Base-by-base conservation (phyloP, 2,888 invertebrate genomes). In the Labia minor region DNA sequence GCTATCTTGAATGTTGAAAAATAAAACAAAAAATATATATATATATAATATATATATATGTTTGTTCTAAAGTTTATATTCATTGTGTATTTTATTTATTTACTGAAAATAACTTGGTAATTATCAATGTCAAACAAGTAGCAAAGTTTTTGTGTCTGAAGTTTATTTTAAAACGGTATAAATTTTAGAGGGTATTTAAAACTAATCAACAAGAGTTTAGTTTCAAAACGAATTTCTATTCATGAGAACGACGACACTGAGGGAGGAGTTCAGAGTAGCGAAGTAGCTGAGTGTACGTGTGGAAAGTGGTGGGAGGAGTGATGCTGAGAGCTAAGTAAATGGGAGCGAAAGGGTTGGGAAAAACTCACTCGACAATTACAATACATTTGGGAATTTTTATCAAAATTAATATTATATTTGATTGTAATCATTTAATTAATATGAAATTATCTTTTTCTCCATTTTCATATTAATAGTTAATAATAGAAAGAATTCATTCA, bases 161-260 rank as follows among this genome's bases (percentile, higher is more conserved):
- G 49, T 49, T 49, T 49, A 49, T 33, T 49, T 26, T 49, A 49
- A 49, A 49, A 49, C 6, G 49, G 49, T 49, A 49, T 49, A 49
- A 49, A 49, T 49, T 49, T 49, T 49, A 49, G 49, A 49, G 49
- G 49, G 49, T 49, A 49, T 49, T 49, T 49, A 49, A 49, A 49
- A 49, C 49, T 49, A 49, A 49, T 49, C 49, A 49, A 49, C 49
- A 49, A 49, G 49, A 49, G 49, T 49, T 49, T 49, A 49, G 49
- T 49, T 49, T 49, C n/a, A 49, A 49, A 49, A 49, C 49, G 49
- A 49, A 49, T 49, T 49, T 16, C 49, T 49, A 49, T 49, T 49
- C 49, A 49, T 49, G 49, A 49, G 49, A 49, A 14, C 49, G 14
- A 16, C 14, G n/a, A 4, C 3, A 49, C 6, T n/a, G 49, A 49